Evolutionary conservation across 2,888 invertebrate genomes (phyloP).

Genomic region (Andrena trimmerana): DNA sequence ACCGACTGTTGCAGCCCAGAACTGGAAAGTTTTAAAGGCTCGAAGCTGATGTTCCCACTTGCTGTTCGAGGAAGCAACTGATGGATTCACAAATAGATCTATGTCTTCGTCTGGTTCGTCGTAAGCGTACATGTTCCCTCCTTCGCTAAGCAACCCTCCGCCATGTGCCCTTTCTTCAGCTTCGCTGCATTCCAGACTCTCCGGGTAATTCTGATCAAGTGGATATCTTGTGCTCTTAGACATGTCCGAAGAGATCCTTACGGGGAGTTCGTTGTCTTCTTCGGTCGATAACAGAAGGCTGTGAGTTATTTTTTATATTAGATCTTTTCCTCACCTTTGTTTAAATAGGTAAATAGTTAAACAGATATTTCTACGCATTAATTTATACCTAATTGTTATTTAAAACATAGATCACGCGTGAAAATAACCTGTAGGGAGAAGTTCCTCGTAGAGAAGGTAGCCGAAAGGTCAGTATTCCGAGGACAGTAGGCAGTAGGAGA

Average conservation of each 20-base stretch:
- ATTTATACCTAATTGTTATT: neutral
- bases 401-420: neutral
- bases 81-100: conserved; percentile 63
- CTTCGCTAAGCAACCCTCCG: conserved; percentile 62
- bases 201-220: neutral
- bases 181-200: conserved; percentile 14
- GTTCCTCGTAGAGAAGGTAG: conserved; percentile 54
- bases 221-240: neutral
- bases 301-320: conserved; percentile 37
- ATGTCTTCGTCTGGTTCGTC: conserved; percentile 73
- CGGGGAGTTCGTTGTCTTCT: conserved; percentile 75
- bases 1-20: conserved; percentile 72
- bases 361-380: neutral
- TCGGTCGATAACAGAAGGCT: conserved; percentile 73
- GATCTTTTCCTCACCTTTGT: neutral
- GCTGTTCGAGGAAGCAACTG: neutral
- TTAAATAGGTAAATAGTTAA: neutral
- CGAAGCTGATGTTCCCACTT: conserved; percentile 72
- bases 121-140: conserved; percentile 71
- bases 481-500: conserved; percentile 73
- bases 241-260: conserved; percentile 41
- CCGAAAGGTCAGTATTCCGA: conserved; percentile 74
- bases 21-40: conserved; percentile 63
- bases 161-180: conserved; percentile 12
- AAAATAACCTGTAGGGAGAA: conserved; percentile 70